Conservation (phyloP, 2,113 vertebrate species). For the Clarias batrachus region DNA sequence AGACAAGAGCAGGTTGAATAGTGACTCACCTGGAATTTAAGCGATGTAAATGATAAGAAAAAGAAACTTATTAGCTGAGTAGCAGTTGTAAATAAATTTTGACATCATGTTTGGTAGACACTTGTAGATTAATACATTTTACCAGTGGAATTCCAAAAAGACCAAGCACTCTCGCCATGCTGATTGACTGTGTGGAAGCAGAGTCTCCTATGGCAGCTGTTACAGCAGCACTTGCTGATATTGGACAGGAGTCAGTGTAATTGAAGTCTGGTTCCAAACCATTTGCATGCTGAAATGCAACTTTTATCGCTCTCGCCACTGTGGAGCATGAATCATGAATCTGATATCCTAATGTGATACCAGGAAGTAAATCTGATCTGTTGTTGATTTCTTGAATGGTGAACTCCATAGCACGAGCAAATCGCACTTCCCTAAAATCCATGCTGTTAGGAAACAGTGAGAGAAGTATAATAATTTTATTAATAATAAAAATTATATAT, state of each 20-base stretch:
- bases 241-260: constrained; percentile 25
- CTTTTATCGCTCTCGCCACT: constrained; percentile 53
- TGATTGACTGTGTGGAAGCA: constrained; percentile 67
- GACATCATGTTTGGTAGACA: no score
- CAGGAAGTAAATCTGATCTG: constrained; percentile 63
- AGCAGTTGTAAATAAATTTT: neutral
- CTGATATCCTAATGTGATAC: constrained; percentile 64
- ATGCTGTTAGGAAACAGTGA: constrained; percentile 55
- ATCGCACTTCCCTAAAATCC: constrained; percentile 61
- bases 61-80: neutral
- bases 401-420: constrained; percentile 65
- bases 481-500: neutral
- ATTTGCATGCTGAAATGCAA: constrained; percentile 63
- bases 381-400: constrained; percentile 74
- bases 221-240: constrained; percentile 43
- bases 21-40: constrained; percentile 67
- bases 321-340: constrained; percentile 68
- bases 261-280: constrained; percentile 49
- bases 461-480: neutral
- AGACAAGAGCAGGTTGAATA: constrained; percentile 73
- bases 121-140: no score
- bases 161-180: constrained; percentile 63
- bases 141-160: constrained; percentile 57
- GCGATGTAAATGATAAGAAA: neutral
- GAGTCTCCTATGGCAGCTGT: constrained; percentile 65